Evolutionary conservation across 2,797 vertebrate species (phyloP), one percentile per base, ranked within the genome.

Genomic region (Diplodus sargus): DNA sequence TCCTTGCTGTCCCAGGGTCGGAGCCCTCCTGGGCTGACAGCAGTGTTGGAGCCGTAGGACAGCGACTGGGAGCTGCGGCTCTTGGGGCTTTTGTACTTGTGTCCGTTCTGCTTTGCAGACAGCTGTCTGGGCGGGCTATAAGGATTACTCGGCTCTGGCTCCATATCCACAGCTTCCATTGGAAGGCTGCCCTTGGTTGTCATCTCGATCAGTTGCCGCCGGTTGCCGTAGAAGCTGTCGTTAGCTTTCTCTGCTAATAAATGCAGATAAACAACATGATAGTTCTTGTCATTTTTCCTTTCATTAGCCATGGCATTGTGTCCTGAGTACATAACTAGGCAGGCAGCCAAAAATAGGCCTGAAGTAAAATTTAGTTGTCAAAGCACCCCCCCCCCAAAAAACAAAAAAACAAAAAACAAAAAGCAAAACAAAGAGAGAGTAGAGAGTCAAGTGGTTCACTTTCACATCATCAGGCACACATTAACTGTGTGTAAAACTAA

Each of bases 231-330:
- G 95, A 97, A 98, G 94, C 97, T 95, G 0, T 98, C 97, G 1
- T 95, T 97, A 28, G 96, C 96, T 93, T 98, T 98, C 91, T 99
- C 97, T 56, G 98, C 97, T 99, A 52, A 76, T 57, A 90, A 87
- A 86, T 64, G 51, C 34, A 87, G 30, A 80, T 52, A 82, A 78
- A 83, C 28, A 71, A 71, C 22, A 65, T 49, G 1, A 69, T 23
- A 52, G 15, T 56, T 78, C 12, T 20, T 54, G 45, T 53, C 23
- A 66, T 63, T 56, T 71, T 47, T 4, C 15, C 28, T 30, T 43
- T 65, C 47, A 63, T 53, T 28, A 45, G 42, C 42, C 22, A 62
- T 49, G 30, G 16, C 45, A 54, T 66, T 73, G 15, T 52, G n/a
- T 54, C 22, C 23, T 53, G 8, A 20, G 51, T 66, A 16, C 52